These are phyloP conservation scores for Megalurothrips usitatus DNA, from an alignment of 2,888 invertebrate genomes.

Conservation along the genomic window DNA sequence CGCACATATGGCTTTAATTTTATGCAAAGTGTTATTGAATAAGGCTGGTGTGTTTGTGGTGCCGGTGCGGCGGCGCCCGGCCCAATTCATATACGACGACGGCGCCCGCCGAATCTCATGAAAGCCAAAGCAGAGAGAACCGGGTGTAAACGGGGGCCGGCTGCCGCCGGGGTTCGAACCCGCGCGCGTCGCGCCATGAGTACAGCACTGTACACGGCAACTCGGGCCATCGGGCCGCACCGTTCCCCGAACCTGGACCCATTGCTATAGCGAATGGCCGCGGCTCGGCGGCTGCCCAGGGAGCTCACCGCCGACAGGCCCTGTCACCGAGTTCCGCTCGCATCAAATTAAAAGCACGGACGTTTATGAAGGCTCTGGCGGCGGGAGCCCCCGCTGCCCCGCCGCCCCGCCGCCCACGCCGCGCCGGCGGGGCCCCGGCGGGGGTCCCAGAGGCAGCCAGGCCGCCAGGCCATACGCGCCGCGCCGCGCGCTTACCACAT, in stretches of 20 bases:
- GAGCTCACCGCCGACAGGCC: neutral
- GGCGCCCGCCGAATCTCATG: neutral
- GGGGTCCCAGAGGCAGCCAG: neutral
- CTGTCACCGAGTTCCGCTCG: neutral
- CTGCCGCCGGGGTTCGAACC: too few species aligned
- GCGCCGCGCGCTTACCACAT: neutral
- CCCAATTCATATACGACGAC: neutral
- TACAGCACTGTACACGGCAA: too few species aligned
- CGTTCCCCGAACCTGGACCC: too few species aligned
- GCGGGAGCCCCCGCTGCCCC: neutral
- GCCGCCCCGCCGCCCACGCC: neutral
- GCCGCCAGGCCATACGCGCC: neutral
- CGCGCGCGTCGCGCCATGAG: too few species aligned
- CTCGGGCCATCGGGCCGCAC: too few species aligned
- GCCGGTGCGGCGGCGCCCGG: neutral
- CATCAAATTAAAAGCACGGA: slow-evolving; percentile 1
- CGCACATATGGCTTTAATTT: slow-evolving; percentile 5
- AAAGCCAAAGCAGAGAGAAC: neutral
- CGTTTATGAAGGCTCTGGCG: slow-evolving; percentile 1
- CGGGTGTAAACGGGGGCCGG: too few species aligned
- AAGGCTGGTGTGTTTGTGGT: neutral
- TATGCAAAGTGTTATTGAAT: slow-evolving; percentile 25
- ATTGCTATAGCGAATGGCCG: too few species aligned
- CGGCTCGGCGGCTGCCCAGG: too few species aligned
- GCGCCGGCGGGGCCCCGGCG: neutral